phyloP scores from a whole-genome alignment of 2,797 vertebrate genomes.

The Pampus argenteus region DNA sequence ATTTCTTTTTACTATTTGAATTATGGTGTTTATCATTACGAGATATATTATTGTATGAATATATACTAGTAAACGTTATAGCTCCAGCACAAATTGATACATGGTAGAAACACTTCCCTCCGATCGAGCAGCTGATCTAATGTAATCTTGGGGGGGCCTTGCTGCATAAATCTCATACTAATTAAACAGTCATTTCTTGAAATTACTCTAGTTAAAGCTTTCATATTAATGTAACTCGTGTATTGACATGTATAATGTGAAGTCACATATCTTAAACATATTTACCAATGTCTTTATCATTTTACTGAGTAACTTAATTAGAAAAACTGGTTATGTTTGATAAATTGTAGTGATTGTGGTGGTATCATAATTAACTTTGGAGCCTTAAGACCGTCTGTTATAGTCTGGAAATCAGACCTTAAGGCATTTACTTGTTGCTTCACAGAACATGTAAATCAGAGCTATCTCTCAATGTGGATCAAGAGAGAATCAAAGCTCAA shows the following conservation, averaged over 20 bases:
- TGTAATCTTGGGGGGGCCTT: conserved; percentile 1
- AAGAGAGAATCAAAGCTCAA: conserved; percentile 6
- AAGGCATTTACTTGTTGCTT: conserved; percentile 8
- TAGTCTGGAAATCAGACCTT: not conserved
- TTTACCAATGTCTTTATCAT: not conserved
- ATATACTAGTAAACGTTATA: not conserved
- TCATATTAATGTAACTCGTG: not conserved
- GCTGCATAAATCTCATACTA: conserved; percentile 22
- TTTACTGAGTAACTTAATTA: conserved; percentile 19
- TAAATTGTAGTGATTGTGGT: not conserved
- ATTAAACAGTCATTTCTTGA: conserved; percentile 13
- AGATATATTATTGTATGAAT: not conserved
- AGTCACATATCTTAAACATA: not conserved
- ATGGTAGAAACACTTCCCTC: not conserved
- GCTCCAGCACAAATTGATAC: not conserved
- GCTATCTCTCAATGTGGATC: conserved; percentile 1
- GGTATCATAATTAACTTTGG: not conserved
- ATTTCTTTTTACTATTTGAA: not conserved
- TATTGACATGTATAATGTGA: not conserved
- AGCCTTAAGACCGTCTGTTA: not conserved
- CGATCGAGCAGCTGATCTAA: conserved; percentile 4
- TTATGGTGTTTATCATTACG: not conserved
- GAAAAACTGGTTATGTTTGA: conserved; percentile 24
- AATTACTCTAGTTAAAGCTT: conserved; percentile 2
- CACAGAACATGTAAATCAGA: conserved; percentile 11